A percentile compares a stretch with the other conserved stretches of the same genome.
phyloP scores from a whole-genome alignment of 2,113 vertebrate species.

The Indri indri region DNA sequence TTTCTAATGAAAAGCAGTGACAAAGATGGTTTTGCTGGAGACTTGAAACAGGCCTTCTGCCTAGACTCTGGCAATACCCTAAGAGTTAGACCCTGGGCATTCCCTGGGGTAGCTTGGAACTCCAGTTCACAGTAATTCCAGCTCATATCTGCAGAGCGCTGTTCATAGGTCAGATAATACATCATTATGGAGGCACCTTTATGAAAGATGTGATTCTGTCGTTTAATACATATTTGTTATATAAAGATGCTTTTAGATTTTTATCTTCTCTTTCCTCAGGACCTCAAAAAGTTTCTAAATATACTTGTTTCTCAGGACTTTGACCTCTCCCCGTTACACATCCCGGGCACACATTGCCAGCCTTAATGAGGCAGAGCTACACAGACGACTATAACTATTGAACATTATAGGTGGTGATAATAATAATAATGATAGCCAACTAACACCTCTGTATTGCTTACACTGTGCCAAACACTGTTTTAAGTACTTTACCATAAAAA shows the following conservation, averaged over 20 bases:
- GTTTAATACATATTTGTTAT: background rate
- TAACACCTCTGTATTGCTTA: background rate
- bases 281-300: background rate
- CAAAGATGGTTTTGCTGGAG: background rate
- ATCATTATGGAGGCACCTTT: background rate
- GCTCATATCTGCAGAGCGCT: background rate
- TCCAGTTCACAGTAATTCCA: background rate
- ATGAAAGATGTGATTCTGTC: fast-evolving
- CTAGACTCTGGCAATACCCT: too few relatives aligned
- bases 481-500: background rate
- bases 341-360: too few relatives aligned
- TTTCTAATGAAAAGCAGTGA: background rate
- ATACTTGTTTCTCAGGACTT: background rate
- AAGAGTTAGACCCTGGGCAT: background rate
- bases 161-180: background rate
- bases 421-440: background rate
- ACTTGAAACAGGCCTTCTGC: background rate
- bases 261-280: background rate
- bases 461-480: background rate
- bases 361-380: background rate
- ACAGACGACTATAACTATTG: background rate
- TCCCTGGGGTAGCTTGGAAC: background rate
- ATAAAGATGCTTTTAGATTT: background rate
- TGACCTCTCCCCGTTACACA: background rate
- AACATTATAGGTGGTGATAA: background rate